Base-by-base conservation (phyloP, 1,140 invertebrate species). In the Melitaea cinxia region DNA sequence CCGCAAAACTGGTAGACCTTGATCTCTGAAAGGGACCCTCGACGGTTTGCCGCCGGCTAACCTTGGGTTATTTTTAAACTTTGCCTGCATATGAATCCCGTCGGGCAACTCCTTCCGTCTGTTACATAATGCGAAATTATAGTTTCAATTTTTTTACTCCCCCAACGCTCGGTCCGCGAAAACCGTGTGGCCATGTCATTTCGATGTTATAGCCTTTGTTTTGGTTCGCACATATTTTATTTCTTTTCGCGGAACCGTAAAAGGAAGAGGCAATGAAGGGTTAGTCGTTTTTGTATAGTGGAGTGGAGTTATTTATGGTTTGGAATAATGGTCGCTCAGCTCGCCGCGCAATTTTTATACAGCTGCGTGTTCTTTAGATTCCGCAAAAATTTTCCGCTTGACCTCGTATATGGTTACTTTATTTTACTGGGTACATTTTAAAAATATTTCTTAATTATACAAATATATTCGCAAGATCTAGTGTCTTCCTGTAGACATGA, bases 41-140 rank as follows among this genome's bases (percentile, higher is more conserved):
- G 67, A 70, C 70, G 72, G 75, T 77, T 60, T 75, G 73, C 78
- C 74, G 78, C 80, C 72, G 68, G 80, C 76, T 88, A 88, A 86
- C 88, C 88, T 88, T 90, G 85, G 70, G 85, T 87, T 90, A 90
- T 90, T 90, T 90, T 89, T 86, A 89, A 82, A 80, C 78, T 74
- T 73, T 75, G 75, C 73, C 73, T 87, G 85, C 84, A 88, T 85
- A 77, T 82, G 83, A 83, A 84, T 83, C 88, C 84, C 72, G 83
- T 73, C 83, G 45, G 65, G 72, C 87, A 68, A 82, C 80, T 90
- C 78, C 83, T 88, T 88, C 85, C 88, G 82, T 83, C 76, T 88
- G 82, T 90, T 90, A 88, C 85, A 88, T 90, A 90, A 90, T 87
- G 80, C 83, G 81, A 88, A 88, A 89, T 88, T 88, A 85, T 83